phyloP scores from a whole-genome alignment of 2,797 vertebrate genomes.

The Anniella stebbinsi region DNA sequence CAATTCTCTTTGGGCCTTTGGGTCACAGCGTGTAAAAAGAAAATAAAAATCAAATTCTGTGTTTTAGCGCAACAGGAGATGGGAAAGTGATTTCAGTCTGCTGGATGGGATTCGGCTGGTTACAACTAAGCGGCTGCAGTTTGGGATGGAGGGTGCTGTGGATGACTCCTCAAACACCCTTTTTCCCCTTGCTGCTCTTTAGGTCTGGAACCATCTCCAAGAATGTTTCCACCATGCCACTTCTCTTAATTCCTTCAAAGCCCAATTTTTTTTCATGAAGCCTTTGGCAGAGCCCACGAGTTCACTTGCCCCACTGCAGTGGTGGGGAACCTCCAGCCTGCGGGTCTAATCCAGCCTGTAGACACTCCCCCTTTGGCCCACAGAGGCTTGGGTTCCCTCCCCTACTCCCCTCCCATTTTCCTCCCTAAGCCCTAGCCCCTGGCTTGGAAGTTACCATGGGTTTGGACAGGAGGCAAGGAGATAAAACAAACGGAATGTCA shows the following conservation, averaged over 20 bases:
- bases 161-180: not conserved
- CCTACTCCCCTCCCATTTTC: too few species aligned
- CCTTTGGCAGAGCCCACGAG: too few species aligned
- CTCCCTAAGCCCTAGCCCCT: too few species aligned
- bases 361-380: too few species aligned
- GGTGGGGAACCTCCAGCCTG: too few species aligned
- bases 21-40: not conserved
- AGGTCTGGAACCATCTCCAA: not conserved
- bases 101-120: slow-evolving; percentile 49
- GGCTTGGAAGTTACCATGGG: too few species aligned
- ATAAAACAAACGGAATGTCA: too few species aligned
- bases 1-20: slow-evolving; percentile 44
- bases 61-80: slow-evolving; percentile 10
- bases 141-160: not conserved
- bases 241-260: not conserved
- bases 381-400: too few species aligned
- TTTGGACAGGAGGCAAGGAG: too few species aligned
- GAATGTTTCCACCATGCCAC: too few species aligned
- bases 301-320: not conserved
- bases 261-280: not conserved
- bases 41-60: slow-evolving; percentile 20
- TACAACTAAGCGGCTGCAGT: not conserved
- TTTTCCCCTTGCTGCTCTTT: not conserved
- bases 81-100: slow-evolving; percentile 49
- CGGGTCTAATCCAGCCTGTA: too few species aligned